Evolutionary conservation across 2,888 invertebrate genomes (phyloP).

Genomic region (Pediacus dermestoides): DNA sequence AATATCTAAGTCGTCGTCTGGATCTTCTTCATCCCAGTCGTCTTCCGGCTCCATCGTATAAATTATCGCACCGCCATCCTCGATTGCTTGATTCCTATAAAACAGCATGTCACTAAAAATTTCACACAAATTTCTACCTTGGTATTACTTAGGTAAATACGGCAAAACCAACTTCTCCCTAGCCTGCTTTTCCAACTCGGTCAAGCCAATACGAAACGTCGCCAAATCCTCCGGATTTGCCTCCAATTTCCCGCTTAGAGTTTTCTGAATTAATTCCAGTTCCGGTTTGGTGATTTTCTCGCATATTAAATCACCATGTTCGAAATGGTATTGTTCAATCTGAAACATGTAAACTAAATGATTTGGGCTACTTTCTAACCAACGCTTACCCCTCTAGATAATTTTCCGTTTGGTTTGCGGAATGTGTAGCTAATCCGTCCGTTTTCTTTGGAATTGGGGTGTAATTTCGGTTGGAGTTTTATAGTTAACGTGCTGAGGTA

Average conservation of each 20-base stretch:
- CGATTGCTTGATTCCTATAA: constrained; percentile 22
- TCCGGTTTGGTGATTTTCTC: constrained; percentile 42
- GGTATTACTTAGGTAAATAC: constrained; percentile 52
- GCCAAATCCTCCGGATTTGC: constrained; percentile 51
- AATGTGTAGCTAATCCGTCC: constrained; percentile 45
- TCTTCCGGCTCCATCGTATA: constrained; percentile 76
- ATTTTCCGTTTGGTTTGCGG: constrained; percentile 55
- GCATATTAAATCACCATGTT: constrained; percentile 41
- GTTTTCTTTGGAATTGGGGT: constrained; percentile 34
- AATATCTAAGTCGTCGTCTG: constrained; percentile 80
- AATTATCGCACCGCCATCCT: constrained; percentile 59
- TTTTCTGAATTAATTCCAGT: constrained; percentile 38
- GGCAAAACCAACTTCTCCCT: constrained; percentile 56
- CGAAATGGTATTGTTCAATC: constrained; percentile 42
- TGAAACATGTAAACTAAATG: constrained; percentile 16
- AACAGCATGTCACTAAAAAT: constrained; percentile 17
- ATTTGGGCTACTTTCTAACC: constrained; percentile 41
- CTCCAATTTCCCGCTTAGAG: constrained; percentile 34
- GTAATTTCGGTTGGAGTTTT: constrained; percentile 46
- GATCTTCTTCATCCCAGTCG: constrained; percentile 84
- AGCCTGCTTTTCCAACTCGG: constrained; percentile 59
- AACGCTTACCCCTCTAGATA: too few species aligned
- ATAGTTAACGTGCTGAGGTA: constrained; percentile 48
- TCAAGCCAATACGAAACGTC: constrained; percentile 64
- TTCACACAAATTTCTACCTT: constrained; percentile 6